Percentiles rank a stretch among this genome's conserved stretches.
Evolutionary conservation across 1,140 invertebrate species (phyloP).

Genomic region (Rhopalosiphum maidis): DNA sequence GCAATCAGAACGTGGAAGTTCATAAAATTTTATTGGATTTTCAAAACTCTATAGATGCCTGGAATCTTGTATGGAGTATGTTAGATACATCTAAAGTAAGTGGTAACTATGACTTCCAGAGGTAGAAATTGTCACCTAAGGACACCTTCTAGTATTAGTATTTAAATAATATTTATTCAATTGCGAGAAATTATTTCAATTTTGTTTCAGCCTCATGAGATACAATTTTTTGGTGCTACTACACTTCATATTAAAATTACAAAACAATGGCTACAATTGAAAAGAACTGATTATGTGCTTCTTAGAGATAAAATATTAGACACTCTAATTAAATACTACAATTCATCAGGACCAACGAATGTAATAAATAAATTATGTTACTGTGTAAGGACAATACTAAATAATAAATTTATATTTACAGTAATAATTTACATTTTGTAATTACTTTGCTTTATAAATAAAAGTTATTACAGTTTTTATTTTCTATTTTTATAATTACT

Average conservation of each 20-base stretch:
- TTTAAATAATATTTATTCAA: background rate
- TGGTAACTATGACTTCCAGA: conserved; percentile 55
- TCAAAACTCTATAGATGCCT: conserved; percentile 83
- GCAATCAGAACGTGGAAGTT: conserved; percentile 69
- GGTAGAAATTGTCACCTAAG: background rate
- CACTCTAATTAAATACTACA: conserved; percentile 71
- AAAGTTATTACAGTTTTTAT: background rate
- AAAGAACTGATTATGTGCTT: conserved; percentile 75
- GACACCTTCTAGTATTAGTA: too few species aligned
- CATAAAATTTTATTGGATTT: conserved; percentile 83
- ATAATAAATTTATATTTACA: background rate
- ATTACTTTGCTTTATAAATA: background rate
- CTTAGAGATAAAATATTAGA: conserved; percentile 79
- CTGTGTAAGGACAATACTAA: conserved; percentile 71
- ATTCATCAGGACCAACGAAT: conserved; percentile 79
- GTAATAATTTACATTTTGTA: background rate
- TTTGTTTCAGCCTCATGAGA: conserved; percentile 75
- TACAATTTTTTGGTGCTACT: conserved; percentile 91
- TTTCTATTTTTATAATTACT: background rate
- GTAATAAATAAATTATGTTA: conserved; percentile 86
- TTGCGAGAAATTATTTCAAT: background rate
- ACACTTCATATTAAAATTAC: conserved; percentile 87
- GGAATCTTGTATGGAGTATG: conserved; percentile 88
- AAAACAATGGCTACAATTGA: conserved; percentile 85
- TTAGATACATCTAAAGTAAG: conserved; percentile 78